Base-by-base conservation (phyloP, 2,797 vertebrate species). In the Protonibea diacanthus region DNA sequence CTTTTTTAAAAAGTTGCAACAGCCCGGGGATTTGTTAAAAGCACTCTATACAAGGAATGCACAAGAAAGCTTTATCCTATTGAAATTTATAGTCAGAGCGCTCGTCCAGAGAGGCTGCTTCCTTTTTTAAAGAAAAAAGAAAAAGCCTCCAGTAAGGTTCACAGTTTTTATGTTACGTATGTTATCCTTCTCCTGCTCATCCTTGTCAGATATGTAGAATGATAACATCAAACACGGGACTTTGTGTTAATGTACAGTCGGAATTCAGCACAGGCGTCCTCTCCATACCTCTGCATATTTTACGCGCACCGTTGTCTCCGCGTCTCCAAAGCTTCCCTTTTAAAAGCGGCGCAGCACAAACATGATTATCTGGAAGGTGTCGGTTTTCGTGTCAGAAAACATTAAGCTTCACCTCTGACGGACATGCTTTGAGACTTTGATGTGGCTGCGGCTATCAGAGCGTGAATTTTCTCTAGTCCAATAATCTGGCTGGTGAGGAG, bases 371-470 rank as follows among this genome's bases (percentile, higher is more conserved):
- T 27, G 14, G 20, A 61, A 64, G 60, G 45, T 69, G 67, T 20
- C 40, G 21, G 47, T 62, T 44, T 38, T 69, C n/a, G 7, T 61
- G 82, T 79, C 74, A 77, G 56, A 68, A 62, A 18, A 6, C 40
- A 80, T 82, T 70, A 45, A 42, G 56, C 73, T 25, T 58, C 57
- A 72, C 45, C 47, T 23, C 45, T 82, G 69, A 82, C 45, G 49
- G 78, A 85, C 66, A 74, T n/a, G 53, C 71, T 7, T 61, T 21
- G 53, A 79, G 20, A 79, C 79, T 89, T 78, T 90, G 85, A 87
- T 83, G 76, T 66, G 69, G 23, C 48, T 80, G 62, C 27, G 47
- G 61, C 42, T 68, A 48, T 81, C 72, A 69, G 60, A 52, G 63
- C 18, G 23, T 38, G 57, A 33, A 71, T 74, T 76, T 14, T 20